Evolutionary conservation across 2,888 invertebrate species (phyloP), one percentile per base, ranked within the genome.

Genomic region (Vesta saturnalis): DNA sequence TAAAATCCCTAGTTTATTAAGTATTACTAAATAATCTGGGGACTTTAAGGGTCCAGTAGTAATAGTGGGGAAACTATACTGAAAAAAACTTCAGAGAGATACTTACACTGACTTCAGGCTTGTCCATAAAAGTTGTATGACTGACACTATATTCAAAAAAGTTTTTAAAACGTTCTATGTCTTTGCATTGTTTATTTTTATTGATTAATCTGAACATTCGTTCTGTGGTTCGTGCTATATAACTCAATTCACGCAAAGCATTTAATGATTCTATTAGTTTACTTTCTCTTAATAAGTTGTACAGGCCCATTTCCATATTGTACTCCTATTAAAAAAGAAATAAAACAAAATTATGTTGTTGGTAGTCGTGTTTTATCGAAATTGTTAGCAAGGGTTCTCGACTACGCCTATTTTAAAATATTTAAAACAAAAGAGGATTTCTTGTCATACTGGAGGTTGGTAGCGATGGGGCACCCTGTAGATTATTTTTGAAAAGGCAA

Each of bases 181-280:
- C 16, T 1, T 18, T 12, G 15, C 47, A 18, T 8, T 49, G 47
- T 49, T 49, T 49, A 1, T 3, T 14, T 49, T 49, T 49, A 3
- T 18, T 15, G 3, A 2, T 18, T 16, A 49, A 49, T 49, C 47
- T 15, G 15, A 49, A 49, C 47, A 49, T 49, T 49, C 47, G 15
- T 18, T 49, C 47, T 5, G 47, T 49, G 15, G 47, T 49, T 3
- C 47, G 15, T 18, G 47, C 47, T 4, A 49, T 49, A 8, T 49
- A 49, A 3, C 18, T 18, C 2, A 49, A 8, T 49, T 49, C 47
- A 10, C 10, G 47, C 14, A 49, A 49, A 4, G 47, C 47, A 16
- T 83, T 78, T 54, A 86, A 77, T 0, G 83, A 77, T 4, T 79
- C 73, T 0, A 78, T 72, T 10, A 86, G 75, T 59, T 78, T 78